Percentiles rank a stretch among this genome's conserved stretches.
phyloP scores from a whole-genome alignment of 2,888 invertebrate genomes.

The Drepanosiphum platanoidis region DNA sequence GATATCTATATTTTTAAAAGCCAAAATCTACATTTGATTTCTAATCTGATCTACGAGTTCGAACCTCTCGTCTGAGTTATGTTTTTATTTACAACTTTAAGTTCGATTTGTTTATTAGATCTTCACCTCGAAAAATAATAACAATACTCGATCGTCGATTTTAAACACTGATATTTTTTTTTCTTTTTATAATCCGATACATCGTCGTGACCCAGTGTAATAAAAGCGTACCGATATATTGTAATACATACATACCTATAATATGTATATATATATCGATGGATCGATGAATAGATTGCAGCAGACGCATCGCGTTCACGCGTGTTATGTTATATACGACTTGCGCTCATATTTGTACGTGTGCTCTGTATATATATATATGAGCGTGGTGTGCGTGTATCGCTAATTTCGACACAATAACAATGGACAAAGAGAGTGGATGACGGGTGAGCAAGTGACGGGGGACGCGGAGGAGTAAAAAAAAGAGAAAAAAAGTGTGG shows the following conservation, averaged over 20 bases:
- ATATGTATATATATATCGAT: no score
- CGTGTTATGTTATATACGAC: neutral
- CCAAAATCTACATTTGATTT: no score
- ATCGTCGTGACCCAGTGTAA: neutral
- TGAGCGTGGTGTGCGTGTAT: constrained; percentile 15
- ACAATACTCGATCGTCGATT: no score
- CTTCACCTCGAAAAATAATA: no score
- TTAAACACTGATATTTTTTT: no score
- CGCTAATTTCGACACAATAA: constrained; percentile 54
- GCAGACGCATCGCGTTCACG: neutral
- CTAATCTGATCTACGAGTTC: no score
- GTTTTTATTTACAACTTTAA: no score
- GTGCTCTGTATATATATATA: no score
- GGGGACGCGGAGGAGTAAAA: neutral
- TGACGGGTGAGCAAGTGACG: neutral
- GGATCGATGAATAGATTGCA: neutral
- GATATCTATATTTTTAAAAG: no score
- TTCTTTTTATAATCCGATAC: no score
- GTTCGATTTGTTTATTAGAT: no score
- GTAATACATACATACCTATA: neutral
- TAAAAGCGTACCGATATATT: neutral
- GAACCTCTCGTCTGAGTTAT: no score
- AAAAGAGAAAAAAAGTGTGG: constrained; percentile 33
- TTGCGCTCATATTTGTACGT: neutral
- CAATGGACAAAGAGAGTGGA: constrained; percentile 29